A percentile compares a stretch with the other conserved stretches of the same genome.
phyloP scores from a whole-genome alignment of 2,113 vertebrate genomes.

The Xiphophorus couchianus region DNA sequence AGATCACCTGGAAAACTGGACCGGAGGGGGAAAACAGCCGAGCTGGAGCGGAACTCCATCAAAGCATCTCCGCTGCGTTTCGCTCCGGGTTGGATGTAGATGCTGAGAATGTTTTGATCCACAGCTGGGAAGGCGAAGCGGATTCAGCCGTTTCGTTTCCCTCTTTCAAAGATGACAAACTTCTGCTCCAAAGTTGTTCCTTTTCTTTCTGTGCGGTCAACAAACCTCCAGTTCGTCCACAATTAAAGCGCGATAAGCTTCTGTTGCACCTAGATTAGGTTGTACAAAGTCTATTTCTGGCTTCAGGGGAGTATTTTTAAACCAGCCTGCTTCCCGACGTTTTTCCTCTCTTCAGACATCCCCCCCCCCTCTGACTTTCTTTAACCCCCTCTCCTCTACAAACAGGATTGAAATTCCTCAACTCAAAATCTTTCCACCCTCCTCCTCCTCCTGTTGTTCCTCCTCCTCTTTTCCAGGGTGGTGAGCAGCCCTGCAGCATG shows the following conservation, averaged over 20 bases:
- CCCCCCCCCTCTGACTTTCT: constrained; percentile 36
- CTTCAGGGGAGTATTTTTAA: neutral
- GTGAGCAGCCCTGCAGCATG: constrained; percentile 60
- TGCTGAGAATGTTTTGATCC: neutral
- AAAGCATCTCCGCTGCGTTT: constrained; percentile 56
- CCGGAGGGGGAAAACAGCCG: constrained; percentile 7
- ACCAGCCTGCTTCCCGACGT: no score
- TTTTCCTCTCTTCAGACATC: constrained; percentile 37
- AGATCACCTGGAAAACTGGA: constrained; percentile 3
- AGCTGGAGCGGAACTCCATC: constrained; percentile 52
- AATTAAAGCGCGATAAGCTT: neutral
- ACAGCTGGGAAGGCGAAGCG: neutral
- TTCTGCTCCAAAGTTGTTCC: neutral
- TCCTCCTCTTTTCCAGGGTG: constrained; percentile 51
- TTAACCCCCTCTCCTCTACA: constrained; percentile 50
- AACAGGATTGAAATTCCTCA: constrained; percentile 80
- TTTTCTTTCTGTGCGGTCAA: neutral
- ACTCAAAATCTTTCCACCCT: constrained; percentile 73
- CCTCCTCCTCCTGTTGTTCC: constrained; percentile 41
- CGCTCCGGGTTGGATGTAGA: neutral
- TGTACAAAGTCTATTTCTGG: constrained; percentile 42
- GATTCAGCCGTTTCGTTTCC: constrained; percentile 45
- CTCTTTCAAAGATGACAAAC: neutral
- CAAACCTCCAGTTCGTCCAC: neutral
- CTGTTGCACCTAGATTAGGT: neutral